Evolutionary conservation across 2,797 vertebrate species (phyloP), one percentile per base, ranked within the genome.

Genomic region (Schizopygopsis malacanthus): DNA sequence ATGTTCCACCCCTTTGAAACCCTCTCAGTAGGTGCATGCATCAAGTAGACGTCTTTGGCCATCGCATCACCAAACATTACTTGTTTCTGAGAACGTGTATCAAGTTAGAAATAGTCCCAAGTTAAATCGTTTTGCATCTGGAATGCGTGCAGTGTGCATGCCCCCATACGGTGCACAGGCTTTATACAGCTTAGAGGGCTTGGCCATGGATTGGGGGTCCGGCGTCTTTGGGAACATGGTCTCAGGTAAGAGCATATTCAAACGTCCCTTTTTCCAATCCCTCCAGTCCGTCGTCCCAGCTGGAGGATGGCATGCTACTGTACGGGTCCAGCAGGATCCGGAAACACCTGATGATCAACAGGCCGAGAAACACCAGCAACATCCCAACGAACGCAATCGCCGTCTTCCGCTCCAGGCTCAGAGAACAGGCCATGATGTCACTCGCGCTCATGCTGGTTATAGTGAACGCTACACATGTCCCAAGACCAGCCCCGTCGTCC

Each of bases 301-400:
- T 98, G 72, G 97, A 99, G 20, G 98, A 98, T 8, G 98, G 98
- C 98, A 99, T 99, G 88, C 98, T 99, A 90, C 97, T 99, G 90
- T 99, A 99, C 1, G 98, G 98, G 91, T 99, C 98, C 92, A 99
- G 92, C 76, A 99, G 92, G 92, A 99, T 99, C 93, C 96, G 95
- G 95, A 99, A 99, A 93, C 98, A 99, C 93, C 98, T 94, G 84
- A 99, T 96, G 88, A 99, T 98, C 84, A 99, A 94, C 91, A 99
- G 94, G 89, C 97, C 98, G 92, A 99, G 92, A 93, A 99, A 99
- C 89, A 99, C 95, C 92, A 98, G 96, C 85, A 99, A 91, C 96
- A 99, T 97, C 84, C 97, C 97, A 87, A 99, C 98, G 12, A 99
- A 99, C 87, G 97, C 97, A 90, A 99, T 99, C 3, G 97, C 97